Base-by-base conservation (phyloP, 2,797 vertebrate species). In the Chiloscyllium punctatum region DNA sequence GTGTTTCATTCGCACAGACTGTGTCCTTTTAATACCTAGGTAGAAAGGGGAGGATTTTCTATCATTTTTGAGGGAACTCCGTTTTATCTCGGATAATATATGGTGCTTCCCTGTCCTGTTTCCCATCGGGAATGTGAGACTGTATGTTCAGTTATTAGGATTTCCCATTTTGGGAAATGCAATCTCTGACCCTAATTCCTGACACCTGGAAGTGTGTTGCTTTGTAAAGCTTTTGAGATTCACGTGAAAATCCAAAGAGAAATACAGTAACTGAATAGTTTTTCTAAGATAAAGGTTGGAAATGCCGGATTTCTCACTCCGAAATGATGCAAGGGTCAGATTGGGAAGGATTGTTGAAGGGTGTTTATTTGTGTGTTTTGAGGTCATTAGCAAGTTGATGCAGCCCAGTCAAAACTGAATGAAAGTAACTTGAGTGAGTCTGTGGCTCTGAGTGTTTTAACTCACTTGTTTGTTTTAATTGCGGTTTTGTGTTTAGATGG, bases 401-500 rank as follows among this genome's bases (percentile, higher is more conserved):
- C 3, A 2, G 77, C 7, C 25, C 8, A n/a, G 74, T n/a, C 30
- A 33, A 13, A 15, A 33, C 74, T 62, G 4, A 15, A 30, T n/a
- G 13, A 66, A 90, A 62, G 53, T 57, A 42, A 30, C 13, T 7
- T n/a, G 27, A n/a, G 0, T 0, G n/a, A 69, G 8, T 42, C 21
- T 5, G 62, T 25, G n/a, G 11, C 9, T 69, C n/a, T 21, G 33
- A 42, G 9, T 92, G 7, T 92, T 37, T n/a, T 4, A 92, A 92
- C 4, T 42, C 90, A 13, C n/a, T 27, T 27, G 84, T 87, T 95
- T 68, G 95, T 92, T 37, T 91, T 94, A 16, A 82, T 42, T 84
- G 25, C 5, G 87, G 62, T 25, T 92, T 95, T 51, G 94, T 95
- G 95, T 96, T 95, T 96, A 99, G 99, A 96, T 99, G 99, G 98